A percentile compares a stretch with the other conserved stretches of the same genome.
Conservation (phyloP, 2,113 vertebrate genomes). For the Bubo scandiacus region DNA sequence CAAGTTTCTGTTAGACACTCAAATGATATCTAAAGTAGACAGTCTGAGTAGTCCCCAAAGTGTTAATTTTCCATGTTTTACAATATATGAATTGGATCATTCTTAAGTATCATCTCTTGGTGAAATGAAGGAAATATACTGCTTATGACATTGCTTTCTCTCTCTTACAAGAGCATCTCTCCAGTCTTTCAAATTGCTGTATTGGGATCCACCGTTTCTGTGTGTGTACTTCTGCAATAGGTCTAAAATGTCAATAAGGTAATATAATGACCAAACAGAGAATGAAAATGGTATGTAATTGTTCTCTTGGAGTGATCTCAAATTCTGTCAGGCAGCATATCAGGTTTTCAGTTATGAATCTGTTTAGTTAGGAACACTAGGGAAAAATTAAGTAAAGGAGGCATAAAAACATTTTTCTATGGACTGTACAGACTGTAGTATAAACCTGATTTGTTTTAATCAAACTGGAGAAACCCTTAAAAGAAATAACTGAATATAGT, state of each 20-base stretch:
- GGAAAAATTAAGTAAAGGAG: not conserved
- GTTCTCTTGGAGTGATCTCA: not conserved
- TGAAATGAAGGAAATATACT: not conserved
- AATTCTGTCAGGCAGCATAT: not conserved
- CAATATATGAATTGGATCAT: not conserved
- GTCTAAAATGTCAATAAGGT: not conserved
- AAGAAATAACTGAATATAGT: not conserved
- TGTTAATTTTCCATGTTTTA: not conserved
- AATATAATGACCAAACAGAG: not conserved
- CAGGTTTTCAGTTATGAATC: not conserved
- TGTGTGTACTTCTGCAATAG: not conserved
- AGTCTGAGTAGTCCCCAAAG: not conserved
- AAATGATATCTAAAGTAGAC: not conserved
- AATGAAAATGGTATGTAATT: not conserved
- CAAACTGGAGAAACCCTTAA: not conserved
- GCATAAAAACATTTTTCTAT: not conserved
- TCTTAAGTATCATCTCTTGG: not conserved
- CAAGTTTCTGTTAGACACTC: not conserved
- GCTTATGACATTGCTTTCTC: not conserved
- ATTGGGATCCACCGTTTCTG: not conserved
- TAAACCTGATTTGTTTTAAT: not conserved
- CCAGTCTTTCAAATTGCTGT: not conserved
- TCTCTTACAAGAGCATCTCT: not conserved
- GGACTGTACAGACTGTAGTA: not conserved
- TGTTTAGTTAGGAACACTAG: not conserved